Evolutionary conservation across 1,140 invertebrate genomes (phyloP).

Genomic region (Sarcophaga peregrina): DNA sequence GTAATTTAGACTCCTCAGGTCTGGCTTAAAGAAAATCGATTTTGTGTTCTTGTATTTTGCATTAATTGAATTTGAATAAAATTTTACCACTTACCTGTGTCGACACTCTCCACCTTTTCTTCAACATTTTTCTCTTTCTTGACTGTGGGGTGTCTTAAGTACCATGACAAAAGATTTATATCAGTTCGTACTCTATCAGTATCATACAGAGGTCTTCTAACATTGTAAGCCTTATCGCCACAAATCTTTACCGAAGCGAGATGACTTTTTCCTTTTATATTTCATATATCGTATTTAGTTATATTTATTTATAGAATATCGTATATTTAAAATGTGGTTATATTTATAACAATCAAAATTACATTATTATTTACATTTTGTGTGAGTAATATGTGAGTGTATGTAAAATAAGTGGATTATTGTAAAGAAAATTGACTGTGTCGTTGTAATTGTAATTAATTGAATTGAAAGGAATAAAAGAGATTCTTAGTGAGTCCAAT

Average conservation of each 20-base stretch:
- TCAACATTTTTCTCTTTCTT: constrained; percentile 56
- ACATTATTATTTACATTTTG: constrained; percentile 52
- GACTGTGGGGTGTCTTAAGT: constrained; percentile 76
- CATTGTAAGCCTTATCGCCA: constrained; percentile 79
- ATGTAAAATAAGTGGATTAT: not conserved
- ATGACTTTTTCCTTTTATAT: constrained; percentile 73
- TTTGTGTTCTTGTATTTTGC: not conserved
- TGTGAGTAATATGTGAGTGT: constrained; percentile 46
- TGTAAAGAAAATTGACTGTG: too few relatives aligned
- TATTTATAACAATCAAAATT: constrained; percentile 66
- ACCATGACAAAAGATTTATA: constrained; percentile 81
- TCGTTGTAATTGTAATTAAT: not conserved
- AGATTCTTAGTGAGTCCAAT: not conserved
- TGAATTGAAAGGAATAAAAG: not conserved
- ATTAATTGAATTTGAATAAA: not conserved
- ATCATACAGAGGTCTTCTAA: constrained; percentile 71
- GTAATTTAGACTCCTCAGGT: not conserved
- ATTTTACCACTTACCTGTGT: constrained; percentile 57
- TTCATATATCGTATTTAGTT: constrained; percentile 44
- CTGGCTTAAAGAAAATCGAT: not conserved
- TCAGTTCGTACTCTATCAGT: constrained; percentile 71
- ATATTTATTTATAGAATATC: not conserved
- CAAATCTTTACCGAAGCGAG: constrained; percentile 82
- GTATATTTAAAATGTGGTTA: not conserved
- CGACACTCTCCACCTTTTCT: constrained; percentile 43